Base-by-base conservation (phyloP, 2,113 vertebrate genomes). In the Chascanopsetta lugubris region DNA sequence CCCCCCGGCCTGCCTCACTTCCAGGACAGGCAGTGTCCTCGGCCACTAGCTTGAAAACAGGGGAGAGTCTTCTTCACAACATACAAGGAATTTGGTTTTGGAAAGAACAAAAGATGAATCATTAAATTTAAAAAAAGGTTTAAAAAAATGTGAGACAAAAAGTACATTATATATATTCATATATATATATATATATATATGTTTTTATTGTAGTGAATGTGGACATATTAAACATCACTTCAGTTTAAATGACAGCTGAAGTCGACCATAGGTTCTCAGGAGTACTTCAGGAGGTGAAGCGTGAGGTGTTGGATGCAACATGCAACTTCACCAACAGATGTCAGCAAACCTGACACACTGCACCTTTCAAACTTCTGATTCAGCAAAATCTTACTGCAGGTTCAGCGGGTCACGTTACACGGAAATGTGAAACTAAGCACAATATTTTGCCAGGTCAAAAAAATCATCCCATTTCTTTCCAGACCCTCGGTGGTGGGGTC, bases 401-500 rank as follows among this genome's bases (percentile, higher is more conserved):
- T 67, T 61, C 26, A 68, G 40, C 3, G 67, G 24, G 64, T 89
- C 65, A 46, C 29, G 66, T 87, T 81, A 66, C 66, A 48, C 8
- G 53, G 72, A 73, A 74, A 80, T 50, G 43, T 47, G 72, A 74
- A 75, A 83, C 81, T 76, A 75, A 69, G 67, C 73, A 67, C 71
- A 79, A 64, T 72, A 46, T 80, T 80, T 74, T 81, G 64, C 83
- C 67, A 67, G 40, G 70, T 80, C 76, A 85, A 88, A n/a, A n/a
- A n/a, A n/a, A 89, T 85, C 87, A 89, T 88, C 87, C 70, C 61
- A 80, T 82, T 84, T 82, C 80, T 77, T 75, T 76, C 59, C 69
- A 62, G 79, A 76, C 75, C 73, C 20, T 71, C 49, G 38, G 82
- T 4, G 82, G 82, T 78, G 58, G 46, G 13, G 21, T 68, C 4